These are phyloP conservation scores for Neoitamus cyanurus DNA, from an alignment of 2,888 invertebrate species.

Conservation along the genomic window DNA sequence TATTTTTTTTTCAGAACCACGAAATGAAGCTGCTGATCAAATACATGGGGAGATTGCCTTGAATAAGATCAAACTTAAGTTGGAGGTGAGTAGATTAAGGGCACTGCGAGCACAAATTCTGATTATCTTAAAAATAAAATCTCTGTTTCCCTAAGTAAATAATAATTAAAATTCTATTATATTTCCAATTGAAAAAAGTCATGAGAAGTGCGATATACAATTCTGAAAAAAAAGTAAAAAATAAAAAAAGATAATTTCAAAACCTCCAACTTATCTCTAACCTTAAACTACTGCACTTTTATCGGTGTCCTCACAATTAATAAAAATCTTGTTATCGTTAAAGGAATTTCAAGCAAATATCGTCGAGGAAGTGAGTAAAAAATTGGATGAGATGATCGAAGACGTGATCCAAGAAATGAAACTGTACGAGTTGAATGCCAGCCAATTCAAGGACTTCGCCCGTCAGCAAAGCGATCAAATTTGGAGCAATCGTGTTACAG, in stretches of 20 bases:
- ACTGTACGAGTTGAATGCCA: constrained; percentile 59
- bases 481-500: constrained; percentile 51
- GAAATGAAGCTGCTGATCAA: not conserved
- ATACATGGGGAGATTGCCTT: not conserved
- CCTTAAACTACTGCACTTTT: not conserved
- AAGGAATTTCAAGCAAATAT: constrained; percentile 58
- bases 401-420: constrained; percentile 62
- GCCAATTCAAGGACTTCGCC: constrained; percentile 61
- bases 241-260: no score
- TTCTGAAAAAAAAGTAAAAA: no score
- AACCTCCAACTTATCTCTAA: not conserved
- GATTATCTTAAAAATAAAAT: no score
- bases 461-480: constrained; percentile 49
- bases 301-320: not conserved
- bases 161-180: no score
- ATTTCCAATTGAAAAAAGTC: no score
- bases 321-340: no score
- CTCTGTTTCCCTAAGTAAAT: no score
- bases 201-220: not conserved
- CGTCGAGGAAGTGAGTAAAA: constrained; percentile 60
- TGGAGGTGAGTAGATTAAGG: not conserved
- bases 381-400: constrained; percentile 61
- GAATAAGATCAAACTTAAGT: not conserved
- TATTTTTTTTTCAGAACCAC: not conserved
- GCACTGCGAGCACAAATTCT: no score